Conservation (phyloP, 2,888 invertebrate species). For the Dorcus hopei region DNA sequence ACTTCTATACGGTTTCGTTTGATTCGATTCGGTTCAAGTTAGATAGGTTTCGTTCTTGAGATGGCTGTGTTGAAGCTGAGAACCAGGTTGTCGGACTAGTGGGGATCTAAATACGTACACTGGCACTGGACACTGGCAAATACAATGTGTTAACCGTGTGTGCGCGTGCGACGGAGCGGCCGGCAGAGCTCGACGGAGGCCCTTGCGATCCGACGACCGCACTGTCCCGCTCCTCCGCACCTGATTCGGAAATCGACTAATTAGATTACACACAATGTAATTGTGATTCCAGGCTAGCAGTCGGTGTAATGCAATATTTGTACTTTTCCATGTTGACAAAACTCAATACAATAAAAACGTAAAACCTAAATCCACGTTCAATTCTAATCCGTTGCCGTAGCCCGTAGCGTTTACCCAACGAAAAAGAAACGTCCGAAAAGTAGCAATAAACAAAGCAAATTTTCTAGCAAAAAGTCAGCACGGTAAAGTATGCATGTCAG, state of each 20-base stretch:
- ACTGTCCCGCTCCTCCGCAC: constrained; percentile 7
- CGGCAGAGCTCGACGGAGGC: too few relatives aligned
- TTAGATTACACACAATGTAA: constrained; percentile 44
- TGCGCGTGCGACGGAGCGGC: constrained; percentile 7
- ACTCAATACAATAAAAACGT: constrained; percentile 57
- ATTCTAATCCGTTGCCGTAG: background rate
- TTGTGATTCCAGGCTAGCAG: constrained; percentile 51
- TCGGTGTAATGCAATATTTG: constrained; percentile 60
- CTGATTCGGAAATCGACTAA: constrained; percentile 13
- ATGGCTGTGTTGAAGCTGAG: constrained; percentile 43
- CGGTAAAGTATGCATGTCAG: background rate
- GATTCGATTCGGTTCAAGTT: constrained; percentile 38
- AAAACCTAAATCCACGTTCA: constrained; percentile 36
- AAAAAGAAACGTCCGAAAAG: background rate
- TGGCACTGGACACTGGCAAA: constrained; percentile 49
- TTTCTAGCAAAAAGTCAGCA: background rate
- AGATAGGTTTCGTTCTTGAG: constrained; percentile 41
- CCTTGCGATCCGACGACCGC: too few relatives aligned
- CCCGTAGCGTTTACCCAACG: background rate
- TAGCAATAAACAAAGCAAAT: background rate
- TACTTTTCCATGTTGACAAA: constrained; percentile 62
- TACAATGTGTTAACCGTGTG: constrained; percentile 33
- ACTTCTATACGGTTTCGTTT: constrained; percentile 22
- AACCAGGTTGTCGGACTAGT: constrained; percentile 45
- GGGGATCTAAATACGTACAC: constrained; percentile 38